phyloP scores from a whole-genome alignment of 2,113 vertebrate genomes.

The Heteronetta atricapilla region DNA sequence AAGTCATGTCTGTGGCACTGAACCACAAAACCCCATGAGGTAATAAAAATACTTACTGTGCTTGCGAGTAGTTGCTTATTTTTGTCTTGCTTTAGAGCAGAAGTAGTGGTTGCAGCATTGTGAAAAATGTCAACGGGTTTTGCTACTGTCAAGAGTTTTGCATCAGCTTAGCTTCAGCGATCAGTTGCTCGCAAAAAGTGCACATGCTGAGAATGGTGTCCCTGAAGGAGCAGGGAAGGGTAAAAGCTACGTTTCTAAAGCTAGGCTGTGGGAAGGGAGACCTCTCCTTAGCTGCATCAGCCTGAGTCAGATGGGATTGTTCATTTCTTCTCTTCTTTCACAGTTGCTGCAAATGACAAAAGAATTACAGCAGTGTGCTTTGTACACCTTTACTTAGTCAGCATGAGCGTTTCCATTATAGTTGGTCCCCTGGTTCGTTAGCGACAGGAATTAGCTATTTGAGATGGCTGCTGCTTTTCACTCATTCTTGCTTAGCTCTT shows the following conservation, averaged over 20 bases:
- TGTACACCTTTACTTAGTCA: background rate
- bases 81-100: background rate
- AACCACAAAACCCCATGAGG: conserved; percentile 4
- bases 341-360: background rate
- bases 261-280: background rate
- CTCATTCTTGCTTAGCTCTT: background rate
- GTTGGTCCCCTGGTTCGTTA: background rate
- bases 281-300: background rate
- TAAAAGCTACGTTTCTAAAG: background rate
- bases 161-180: background rate
- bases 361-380: background rate
- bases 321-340: background rate
- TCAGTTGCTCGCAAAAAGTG: conserved; percentile 8
- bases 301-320: background rate
- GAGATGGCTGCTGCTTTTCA: background rate
- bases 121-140: background rate
- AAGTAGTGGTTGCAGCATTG: background rate
- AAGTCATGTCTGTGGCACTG: background rate
- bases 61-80: background rate
- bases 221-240: background rate
- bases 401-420: background rate
- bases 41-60: background rate
- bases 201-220: background rate
- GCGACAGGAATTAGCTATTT: background rate
- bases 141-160: background rate